Evolutionary conservation across 2,888 invertebrate species (phyloP).

Genomic region (Octodonta nipae): DNA sequence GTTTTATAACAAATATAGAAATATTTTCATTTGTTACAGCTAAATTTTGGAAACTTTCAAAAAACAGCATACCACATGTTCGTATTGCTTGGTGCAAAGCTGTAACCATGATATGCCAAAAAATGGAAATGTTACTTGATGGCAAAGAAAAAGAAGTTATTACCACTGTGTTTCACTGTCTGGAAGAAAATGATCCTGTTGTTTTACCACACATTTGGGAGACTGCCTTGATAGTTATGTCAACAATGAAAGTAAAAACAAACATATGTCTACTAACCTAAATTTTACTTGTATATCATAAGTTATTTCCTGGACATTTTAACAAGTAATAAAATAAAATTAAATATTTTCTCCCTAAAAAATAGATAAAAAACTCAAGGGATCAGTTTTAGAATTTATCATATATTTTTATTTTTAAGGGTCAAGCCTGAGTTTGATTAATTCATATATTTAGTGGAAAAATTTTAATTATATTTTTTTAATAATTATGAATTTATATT

Average conservation of each 20-base stretch:
- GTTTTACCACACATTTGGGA: conserved; percentile 63
- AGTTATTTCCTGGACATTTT: no score
- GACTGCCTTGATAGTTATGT: conserved; percentile 49
- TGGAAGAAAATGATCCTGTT: conserved; percentile 56
- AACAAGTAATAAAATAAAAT: no score
- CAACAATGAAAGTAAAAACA: conserved; percentile 39
- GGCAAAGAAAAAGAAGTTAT: conserved; percentile 44
- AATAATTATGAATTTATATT: no score
- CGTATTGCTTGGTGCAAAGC: conserved; percentile 57
- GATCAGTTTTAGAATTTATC: no score
- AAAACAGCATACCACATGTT: conserved; percentile 39
- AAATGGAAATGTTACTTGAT: conserved; percentile 40
- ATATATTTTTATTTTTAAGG: no score
- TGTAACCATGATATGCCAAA: conserved; percentile 47
- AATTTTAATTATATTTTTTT: no score
- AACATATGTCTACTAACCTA: conserved; percentile 1
- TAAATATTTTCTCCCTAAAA: no score
- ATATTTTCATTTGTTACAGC: conserved; percentile 7
- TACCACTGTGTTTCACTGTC: conserved; percentile 45
- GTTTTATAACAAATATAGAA: no score
- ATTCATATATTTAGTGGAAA: no score
- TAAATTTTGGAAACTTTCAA: conserved; percentile 60
- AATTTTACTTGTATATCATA: conserved; percentile 1
- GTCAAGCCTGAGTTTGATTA: no score
- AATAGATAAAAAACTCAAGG: no score